These are phyloP conservation scores for Myrmecophaga tridactyla DNA, from an alignment of 2,113 vertebrate genomes.

Conservation along the genomic window DNA sequence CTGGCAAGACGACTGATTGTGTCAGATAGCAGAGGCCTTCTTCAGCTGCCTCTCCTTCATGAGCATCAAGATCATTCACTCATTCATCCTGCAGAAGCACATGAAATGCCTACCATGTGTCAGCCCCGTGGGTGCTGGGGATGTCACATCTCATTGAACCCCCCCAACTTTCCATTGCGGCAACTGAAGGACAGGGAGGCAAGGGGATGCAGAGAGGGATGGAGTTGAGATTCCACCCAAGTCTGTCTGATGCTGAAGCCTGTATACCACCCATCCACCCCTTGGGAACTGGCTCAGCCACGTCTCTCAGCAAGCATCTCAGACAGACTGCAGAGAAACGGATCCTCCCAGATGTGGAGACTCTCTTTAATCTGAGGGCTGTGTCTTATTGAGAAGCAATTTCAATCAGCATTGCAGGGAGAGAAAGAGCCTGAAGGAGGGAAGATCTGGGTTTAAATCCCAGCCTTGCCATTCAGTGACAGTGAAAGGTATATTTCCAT, in stretches of 20 bases:
- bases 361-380: neutral
- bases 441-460: conserved; percentile 6
- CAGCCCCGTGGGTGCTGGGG: neutral
- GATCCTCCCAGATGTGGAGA: neutral
- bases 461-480: neutral
- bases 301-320: neutral
- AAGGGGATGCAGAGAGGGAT: neutral
- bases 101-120: too few species aligned
- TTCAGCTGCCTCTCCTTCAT: neutral
- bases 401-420: neutral
- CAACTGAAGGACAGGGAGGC: neutral
- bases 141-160: neutral
- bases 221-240: neutral
- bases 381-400: neutral
- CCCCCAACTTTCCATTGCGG: neutral
- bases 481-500: neutral
- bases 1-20: neutral
- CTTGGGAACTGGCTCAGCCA: neutral
- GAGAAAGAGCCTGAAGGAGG: neutral
- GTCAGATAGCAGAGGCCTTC: neutral
- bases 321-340: neutral
- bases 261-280: neutral
- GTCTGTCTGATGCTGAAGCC: neutral
- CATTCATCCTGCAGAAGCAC: neutral
- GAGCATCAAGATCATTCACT: neutral